A percentile compares a stretch with the other conserved stretches of the same genome.
These are phyloP conservation scores for Steinernema scapterisci DNA, from an alignment of 2,888 invertebrate species.

Conservation along the genomic window DNA sequence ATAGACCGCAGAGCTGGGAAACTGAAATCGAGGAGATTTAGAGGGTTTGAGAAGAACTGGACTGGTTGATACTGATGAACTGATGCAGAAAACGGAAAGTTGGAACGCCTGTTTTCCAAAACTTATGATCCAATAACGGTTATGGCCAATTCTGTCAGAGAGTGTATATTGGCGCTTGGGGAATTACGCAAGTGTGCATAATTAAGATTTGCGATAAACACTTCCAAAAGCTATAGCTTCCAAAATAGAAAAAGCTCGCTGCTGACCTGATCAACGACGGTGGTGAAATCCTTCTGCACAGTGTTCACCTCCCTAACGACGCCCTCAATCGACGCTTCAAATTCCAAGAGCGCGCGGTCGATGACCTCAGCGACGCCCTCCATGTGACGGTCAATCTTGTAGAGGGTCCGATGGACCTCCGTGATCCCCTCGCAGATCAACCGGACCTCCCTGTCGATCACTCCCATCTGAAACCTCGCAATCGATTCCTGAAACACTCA, in stretches of 20 bases:
- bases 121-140: too few relatives aligned
- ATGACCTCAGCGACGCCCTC: constrained; percentile 7
- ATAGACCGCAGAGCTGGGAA: constrained; percentile 34
- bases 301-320: constrained; percentile 28
- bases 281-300: constrained; percentile 9
- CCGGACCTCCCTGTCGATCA: constrained; percentile 19
- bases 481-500: neutral
- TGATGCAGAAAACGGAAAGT: too few relatives aligned
- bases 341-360: neutral
- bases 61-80: too few relatives aligned
- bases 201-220: too few relatives aligned
- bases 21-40: constrained; percentile 21
- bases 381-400: constrained; percentile 16
- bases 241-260: too few relatives aligned
- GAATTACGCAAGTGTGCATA: too few relatives aligned
- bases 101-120: too few relatives aligned
- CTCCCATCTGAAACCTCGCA: neutral
- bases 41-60: too few relatives aligned
- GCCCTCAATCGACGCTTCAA: neutral
- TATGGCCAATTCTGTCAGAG: too few relatives aligned
- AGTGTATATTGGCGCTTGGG: too few relatives aligned
- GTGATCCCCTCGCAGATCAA: neutral
- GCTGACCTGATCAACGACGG: constrained; percentile 34
- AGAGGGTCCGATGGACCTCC: constrained; percentile 19
- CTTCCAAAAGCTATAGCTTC: too few relatives aligned